Base-by-base conservation (phyloP, 2,888 invertebrate genomes). In the Disparrhopalites patrizii region DNA sequence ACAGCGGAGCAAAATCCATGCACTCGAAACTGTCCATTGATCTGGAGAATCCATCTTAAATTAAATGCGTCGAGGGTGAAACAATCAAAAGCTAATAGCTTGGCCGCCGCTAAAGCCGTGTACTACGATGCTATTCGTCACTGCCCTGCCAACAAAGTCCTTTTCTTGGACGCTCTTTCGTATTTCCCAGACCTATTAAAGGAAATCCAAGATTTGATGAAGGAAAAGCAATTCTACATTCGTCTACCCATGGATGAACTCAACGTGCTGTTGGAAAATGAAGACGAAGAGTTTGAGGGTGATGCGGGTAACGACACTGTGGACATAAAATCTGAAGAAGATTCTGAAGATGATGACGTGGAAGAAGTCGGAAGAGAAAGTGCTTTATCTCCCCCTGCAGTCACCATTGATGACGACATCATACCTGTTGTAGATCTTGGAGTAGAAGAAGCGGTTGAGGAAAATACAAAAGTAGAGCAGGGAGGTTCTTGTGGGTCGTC, bases 41-140 rank as follows among this genome's bases (percentile, higher is more conserved):
- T 75, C 18, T 75, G 75, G 75, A 70, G 75, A 66, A 65, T 73
- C 40, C 73, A 75, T 65, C 61, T 75, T n/a, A 73, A 73, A 54
- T 43, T 70, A 2, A 47, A 71, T 27, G 73, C 73, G 0, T 43
- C 67, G 40, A 47, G 73, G 33, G 61, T 69, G 15, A 57, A 54
- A n/a, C 66, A 70, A 50, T 67, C 71, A 10, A 72, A 70, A 20
- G 69, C 68, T 18, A 64, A 33, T 15, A 68, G 66, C 33, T 62
- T 66, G 3, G 50, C 68, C 50, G 56, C 70, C 25, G 72, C 72
- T 1, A 60, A 36, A 52, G 56, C 57, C 10, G 63, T 70, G 8
- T 73, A 70, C 43, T 73, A 73, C 43, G 72, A 73, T 15, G 72
- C 73, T 7, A 62, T 73, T 51, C 52, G 73, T 3, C 70, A 71